phyloP scores from a whole-genome alignment of 2,888 invertebrate genomes.

The Ametastegia equiseti region DNA sequence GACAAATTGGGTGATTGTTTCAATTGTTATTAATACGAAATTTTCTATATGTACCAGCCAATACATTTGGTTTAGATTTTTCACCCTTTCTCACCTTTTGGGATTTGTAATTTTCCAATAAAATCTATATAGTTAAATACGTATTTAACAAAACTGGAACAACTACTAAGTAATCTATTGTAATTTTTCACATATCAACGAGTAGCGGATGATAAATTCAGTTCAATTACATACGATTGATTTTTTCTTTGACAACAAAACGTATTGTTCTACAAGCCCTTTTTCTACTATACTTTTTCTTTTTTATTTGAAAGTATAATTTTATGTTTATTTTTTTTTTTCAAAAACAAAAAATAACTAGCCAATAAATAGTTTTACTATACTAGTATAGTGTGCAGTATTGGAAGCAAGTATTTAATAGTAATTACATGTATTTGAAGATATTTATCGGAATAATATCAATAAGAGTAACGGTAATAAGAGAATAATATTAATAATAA shows the following conservation, averaged over 20 bases:
- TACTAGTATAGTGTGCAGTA: conserved; percentile 30
- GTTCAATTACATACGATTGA: not conserved
- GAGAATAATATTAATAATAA: not conserved
- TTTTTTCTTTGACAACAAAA: not conserved
- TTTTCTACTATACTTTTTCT: no score
- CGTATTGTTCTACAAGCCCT: not conserved
- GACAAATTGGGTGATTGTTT: not conserved
- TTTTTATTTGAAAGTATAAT: not conserved
- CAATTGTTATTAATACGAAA: not conserved
- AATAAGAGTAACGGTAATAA: conserved; percentile 5
- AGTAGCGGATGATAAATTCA: not conserved
- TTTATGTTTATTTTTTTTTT: not conserved
- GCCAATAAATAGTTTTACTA: conserved; percentile 20
- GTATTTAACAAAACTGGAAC: not conserved
- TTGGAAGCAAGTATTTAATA: conserved; percentile 15
- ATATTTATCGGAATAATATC: conserved; percentile 12
- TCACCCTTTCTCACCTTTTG: not conserved
- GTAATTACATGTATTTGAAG: conserved; percentile 19
- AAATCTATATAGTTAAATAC: not conserved
- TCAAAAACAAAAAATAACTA: not conserved
- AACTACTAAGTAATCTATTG: not conserved
- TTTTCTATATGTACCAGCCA: not conserved
- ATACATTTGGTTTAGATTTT: conserved; percentile 1
- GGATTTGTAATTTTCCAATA: not conserved
- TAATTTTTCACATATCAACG: conserved; percentile 27